phyloP scores from a whole-genome alignment of 2,888 invertebrate genomes.

The Cetonia aurata region DNA sequence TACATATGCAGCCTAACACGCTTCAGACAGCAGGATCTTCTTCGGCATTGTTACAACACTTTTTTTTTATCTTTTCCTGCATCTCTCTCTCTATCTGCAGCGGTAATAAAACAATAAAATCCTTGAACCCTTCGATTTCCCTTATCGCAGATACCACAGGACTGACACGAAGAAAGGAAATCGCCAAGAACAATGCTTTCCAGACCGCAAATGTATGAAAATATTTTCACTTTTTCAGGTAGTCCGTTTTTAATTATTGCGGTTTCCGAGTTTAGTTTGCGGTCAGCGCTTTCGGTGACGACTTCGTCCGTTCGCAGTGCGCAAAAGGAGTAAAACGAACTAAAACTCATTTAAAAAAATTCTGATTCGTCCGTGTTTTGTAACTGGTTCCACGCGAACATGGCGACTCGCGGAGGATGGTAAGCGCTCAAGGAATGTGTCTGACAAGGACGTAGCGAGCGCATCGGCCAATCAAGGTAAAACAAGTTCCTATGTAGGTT shows the following conservation, averaged over 20 bases:
- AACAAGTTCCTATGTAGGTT: constrained; percentile 33
- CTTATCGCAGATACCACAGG: constrained; percentile 24
- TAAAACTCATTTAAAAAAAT: constrained; percentile 9
- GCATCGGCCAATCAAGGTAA: constrained; percentile 30
- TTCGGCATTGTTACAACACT: constrained; percentile 37
- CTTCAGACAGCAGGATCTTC: too few species aligned
- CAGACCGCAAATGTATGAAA: constrained; percentile 37
- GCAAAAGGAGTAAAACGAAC: constrained; percentile 25
- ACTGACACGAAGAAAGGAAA: constrained; percentile 43
- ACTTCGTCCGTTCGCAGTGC: constrained; percentile 16
- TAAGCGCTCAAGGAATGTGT: not conserved
- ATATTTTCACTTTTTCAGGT: constrained; percentile 62
- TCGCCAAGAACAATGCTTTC: constrained; percentile 35
- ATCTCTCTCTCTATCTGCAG: constrained; percentile 47
- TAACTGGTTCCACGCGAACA: constrained; percentile 40
- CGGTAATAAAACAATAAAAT: constrained; percentile 52
- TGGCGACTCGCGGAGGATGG: constrained; percentile 21
- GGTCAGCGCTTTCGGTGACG: constrained; percentile 26
- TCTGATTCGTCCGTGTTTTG: constrained; percentile 12
- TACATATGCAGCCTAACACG: not conserved
- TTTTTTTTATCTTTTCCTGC: not conserved
- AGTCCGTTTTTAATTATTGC: constrained; percentile 44
- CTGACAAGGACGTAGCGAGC: constrained; percentile 2
- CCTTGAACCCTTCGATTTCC: constrained; percentile 46
- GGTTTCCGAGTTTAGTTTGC: constrained; percentile 34